A percentile compares a stretch with the other conserved stretches of the same genome.
Evolutionary conservation across 2,113 vertebrate genomes (phyloP).

Genomic region (Pangasianodon gigas): DNA sequence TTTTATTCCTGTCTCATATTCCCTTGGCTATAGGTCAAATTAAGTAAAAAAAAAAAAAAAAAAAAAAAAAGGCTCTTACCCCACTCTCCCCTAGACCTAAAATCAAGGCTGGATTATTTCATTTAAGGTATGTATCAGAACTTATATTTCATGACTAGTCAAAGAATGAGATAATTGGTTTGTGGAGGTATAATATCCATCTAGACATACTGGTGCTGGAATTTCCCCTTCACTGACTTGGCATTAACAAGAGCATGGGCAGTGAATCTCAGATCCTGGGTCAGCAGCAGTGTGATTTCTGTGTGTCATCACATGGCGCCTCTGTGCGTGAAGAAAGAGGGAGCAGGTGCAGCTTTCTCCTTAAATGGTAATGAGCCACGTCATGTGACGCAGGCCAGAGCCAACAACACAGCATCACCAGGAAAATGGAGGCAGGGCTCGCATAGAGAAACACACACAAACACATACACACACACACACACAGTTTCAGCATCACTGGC

Average conservation of each 20-base stretch:
- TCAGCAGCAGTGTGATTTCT: constrained; percentile 6
- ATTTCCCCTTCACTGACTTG: constrained; percentile 1
- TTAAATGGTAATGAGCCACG: constrained; percentile 58
- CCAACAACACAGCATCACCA: constrained; percentile 75
- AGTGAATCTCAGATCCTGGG: constrained; percentile 7
- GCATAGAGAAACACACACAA: constrained; percentile 54
- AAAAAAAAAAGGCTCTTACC: too few relatives aligned
- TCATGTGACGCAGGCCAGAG: constrained; percentile 67
- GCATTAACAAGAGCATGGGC: not conserved
- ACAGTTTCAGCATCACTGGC: constrained; percentile 52
- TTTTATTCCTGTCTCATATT: too few relatives aligned
- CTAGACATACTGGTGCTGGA: not conserved
- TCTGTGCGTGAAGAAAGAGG: constrained; percentile 26
- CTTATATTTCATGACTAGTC: not conserved
- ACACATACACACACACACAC: not conserved
- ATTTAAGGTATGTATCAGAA: not conserved
- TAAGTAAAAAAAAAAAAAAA: too few relatives aligned
- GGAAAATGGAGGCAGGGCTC: constrained; percentile 75
- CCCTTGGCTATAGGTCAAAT: too few relatives aligned
- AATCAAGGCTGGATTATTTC: not conserved
- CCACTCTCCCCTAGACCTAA: too few relatives aligned
- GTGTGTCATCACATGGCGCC: not conserved
- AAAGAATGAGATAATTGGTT: not conserved
- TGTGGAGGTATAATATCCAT: not conserved
- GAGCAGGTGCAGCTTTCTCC: constrained; percentile 71